Base-by-base conservation (phyloP, 1,140 invertebrate species). In the Eueides isabella region DNA sequence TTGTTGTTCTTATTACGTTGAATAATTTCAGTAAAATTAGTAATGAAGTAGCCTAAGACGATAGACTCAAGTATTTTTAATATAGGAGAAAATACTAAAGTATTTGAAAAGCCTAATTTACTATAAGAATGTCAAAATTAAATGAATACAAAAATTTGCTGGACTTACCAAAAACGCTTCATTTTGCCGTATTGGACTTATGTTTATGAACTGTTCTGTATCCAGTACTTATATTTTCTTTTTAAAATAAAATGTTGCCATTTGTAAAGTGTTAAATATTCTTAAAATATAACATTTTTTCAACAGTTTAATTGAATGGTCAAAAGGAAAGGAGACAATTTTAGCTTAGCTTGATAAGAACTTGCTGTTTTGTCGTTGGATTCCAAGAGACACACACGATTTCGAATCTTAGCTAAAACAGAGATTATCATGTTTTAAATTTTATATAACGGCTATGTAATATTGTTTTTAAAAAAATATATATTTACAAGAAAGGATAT, bases 161-260 rank as follows among this genome's bases (percentile, higher is more conserved):
- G 26, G 7, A 55, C 48, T 55, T 12, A 26, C 48, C 48, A 55
- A 55, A 55, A 23, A 23, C 2, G 7, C 48, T 55, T 26, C 48
- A 55, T 55, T 26, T 23, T 23, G 48, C 6, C 23, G 48, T 55
- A 55, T 16, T 38, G 35, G 5, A 14, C 3, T 9, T 5, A 19
- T 48, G n/a, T 6, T 19, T 19, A 7, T 48, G n/a, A 16, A 55
- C 11, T 4, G 19, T 7, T n/a, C n/a, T n/a, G n/a, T n/a, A n/a
- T n/a, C n/a, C n/a, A 55, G 23, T 55, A 55, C 48, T 55, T 55
- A 55, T 55, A 55, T 55, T 19, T 19, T 7, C 48, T 55, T 55
- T 55, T 23, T 11, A 26, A 55, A 9, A 12, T 12, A 2, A 5
- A 55, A 26, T 55, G 48, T 55, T 55, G 48, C 48, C 48, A 55